phyloP scores from a whole-genome alignment of 2,888 invertebrate species.

The Xestoiulus laeticollis region DNA sequence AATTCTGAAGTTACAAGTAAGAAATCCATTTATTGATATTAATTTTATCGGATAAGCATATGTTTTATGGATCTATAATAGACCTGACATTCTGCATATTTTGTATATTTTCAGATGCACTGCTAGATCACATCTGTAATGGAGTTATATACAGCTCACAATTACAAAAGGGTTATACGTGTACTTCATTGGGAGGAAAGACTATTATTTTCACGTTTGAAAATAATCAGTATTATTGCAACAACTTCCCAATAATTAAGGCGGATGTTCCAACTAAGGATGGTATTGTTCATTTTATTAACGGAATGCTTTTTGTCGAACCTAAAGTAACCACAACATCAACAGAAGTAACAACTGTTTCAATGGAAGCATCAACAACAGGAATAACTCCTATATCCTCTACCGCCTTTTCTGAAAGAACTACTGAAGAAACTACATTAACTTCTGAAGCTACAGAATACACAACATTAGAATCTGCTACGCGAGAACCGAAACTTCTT shows the following conservation, averaged over 20 bases:
- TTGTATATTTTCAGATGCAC: not conserved
- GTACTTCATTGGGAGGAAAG: constrained; percentile 46
- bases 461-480: not conserved
- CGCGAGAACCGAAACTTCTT: not conserved
- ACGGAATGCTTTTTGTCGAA: constrained; percentile 46
- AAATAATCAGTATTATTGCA: constrained; percentile 48
- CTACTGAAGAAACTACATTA: not conserved
- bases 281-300: constrained; percentile 51
- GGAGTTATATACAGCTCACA: constrained; percentile 44
- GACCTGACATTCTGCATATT: not conserved
- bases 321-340: not conserved
- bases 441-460: not conserved
- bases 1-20: constrained; percentile 31
- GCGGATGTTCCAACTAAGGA: constrained; percentile 49
- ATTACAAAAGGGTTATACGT: constrained; percentile 19
- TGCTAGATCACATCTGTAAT: constrained; percentile 47
- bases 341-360: constrained; percentile 27
- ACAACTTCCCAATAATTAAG: constrained; percentile 48
- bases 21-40: not conserved
- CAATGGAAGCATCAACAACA: not conserved
- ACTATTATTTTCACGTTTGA: constrained; percentile 30
- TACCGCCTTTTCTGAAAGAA: not conserved
- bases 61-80: not conserved
- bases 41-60: not conserved
- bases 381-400: not conserved